Base-by-base conservation (phyloP, 2,113 vertebrate genomes). In the Lophura nycthemera region DNA sequence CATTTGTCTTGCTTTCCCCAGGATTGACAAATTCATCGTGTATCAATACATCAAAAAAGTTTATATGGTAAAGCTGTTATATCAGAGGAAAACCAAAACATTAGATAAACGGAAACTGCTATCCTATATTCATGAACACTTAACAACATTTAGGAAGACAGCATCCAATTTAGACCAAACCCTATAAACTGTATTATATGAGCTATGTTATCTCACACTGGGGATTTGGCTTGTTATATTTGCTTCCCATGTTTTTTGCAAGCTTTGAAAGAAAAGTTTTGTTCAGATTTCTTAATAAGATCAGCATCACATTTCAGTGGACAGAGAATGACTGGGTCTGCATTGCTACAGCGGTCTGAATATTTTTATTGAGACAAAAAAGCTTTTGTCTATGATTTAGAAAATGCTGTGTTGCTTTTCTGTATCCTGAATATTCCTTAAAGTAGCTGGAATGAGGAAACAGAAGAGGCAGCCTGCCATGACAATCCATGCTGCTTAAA, bases 131-230 rank as follows among this genome's bases (percentile, higher is more conserved):
- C 64, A 60, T 74, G 45, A 91, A 47, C 19, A 77, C 30, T 84
- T 89, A 85, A 83, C 84, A 83, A 56, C 75, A 57, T 94, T 87
- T 92, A 86, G 80, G 92, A 87, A 89, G 73, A 73, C 22, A 57
- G 34, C 60, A 74, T 66, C 32, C 25, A 84, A 32, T 80, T 91
- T 85, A 92, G 72, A 78, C 84, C 60, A 77, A 88, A 93, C 92
- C 56, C 43, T 38, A 56, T 86, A 91, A 85, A 56, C 71, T 84
- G 59, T 42, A 32, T 95, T 59, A 7, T 73, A 74, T 80, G 21
- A 5, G 50, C 71, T 85, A 10, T 65, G n/a, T 74, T 92, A 76
- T 93, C 83, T 94, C 50, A 71, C 61, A 11, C 89, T 88, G 64
- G 50, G 38, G 81, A 85, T 91, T 93, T 95, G 48, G 65, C 40